A percentile compares a stretch with the other conserved stretches of the same genome.
Conservation (phyloP, 2,888 invertebrate species). For the Diaperis boleti region DNA sequence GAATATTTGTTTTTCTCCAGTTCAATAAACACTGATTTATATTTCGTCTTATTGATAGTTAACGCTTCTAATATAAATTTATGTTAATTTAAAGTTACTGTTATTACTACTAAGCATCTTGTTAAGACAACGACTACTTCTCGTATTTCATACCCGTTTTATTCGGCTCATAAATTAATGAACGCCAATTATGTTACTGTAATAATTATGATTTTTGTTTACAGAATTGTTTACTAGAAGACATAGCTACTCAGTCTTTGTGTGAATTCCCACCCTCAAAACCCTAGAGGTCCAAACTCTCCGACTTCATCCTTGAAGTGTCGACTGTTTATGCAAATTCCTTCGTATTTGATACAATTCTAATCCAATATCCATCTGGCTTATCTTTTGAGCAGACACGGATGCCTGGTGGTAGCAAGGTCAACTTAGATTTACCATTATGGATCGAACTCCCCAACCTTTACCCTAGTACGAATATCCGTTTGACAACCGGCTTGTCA, state of each 20-base stretch:
- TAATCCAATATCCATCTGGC: conserved; percentile 32
- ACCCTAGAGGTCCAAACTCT: neutral
- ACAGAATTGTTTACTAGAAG: no score
- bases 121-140: neutral
- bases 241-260: no score
- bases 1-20: no score
- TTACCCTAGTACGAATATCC: conserved; percentile 28
- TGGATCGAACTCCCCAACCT: conserved; percentile 32
- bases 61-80: neutral
- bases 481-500: conserved; percentile 38
- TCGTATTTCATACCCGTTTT: neutral
- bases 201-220: neutral
- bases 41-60: neutral
- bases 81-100: conserved; percentile 13
- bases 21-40: neutral
- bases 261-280: no score
- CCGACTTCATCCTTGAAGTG: neutral
- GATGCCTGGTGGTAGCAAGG: conserved; percentile 28
- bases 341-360: conserved; percentile 23
- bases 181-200: neutral
- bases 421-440: conserved; percentile 37
- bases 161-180: neutral
- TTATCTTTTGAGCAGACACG: conserved; percentile 24
- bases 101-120: neutral
- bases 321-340: conserved; percentile 23